Percentiles rank a stretch among this genome's conserved stretches.
Evolutionary conservation across 2,113 vertebrate genomes (phyloP).

Genomic region (Redunca redunca): DNA sequence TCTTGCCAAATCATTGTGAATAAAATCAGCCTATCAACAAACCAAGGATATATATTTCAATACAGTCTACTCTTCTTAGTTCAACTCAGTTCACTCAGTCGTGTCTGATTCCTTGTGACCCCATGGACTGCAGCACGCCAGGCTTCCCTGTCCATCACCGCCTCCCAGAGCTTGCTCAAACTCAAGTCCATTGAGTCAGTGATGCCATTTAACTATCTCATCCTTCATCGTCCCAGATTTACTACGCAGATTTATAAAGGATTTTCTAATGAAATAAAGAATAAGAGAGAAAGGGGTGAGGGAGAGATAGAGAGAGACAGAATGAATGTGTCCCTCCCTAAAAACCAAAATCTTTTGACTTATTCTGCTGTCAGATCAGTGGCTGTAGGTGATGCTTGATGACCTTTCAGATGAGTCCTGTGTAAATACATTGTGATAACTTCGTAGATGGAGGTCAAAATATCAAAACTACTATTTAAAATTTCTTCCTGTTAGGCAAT

Average conservation of each 20-base stretch:
- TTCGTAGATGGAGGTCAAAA: not conserved
- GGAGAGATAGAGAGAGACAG: not conserved
- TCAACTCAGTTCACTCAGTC: not conserved
- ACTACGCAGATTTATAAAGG: not conserved
- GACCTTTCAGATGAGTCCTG: not conserved
- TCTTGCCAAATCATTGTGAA: not conserved
- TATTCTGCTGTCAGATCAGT: not conserved
- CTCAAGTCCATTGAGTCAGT: not conserved
- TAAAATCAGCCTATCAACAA: not conserved
- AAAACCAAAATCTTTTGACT: not conserved
- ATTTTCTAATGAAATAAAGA: not conserved
- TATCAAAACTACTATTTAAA: not conserved
- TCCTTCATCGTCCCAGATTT: not conserved
- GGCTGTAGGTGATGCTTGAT: not conserved
- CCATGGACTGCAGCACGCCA: not conserved
- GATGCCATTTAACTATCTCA: not conserved
- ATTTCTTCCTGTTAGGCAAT: not conserved
- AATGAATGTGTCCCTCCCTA: not conserved
- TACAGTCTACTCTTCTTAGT: not conserved
- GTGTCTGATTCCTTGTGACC: not conserved
- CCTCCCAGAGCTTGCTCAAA: not conserved
- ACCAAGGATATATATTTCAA: not conserved
- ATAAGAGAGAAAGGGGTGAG: not conserved
- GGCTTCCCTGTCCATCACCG: not conserved
- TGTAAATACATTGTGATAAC: fast-evolving